Evolutionary conservation across 1,140 invertebrate genomes (phyloP).

Genomic region (Hylaeus volcanicus): DNA sequence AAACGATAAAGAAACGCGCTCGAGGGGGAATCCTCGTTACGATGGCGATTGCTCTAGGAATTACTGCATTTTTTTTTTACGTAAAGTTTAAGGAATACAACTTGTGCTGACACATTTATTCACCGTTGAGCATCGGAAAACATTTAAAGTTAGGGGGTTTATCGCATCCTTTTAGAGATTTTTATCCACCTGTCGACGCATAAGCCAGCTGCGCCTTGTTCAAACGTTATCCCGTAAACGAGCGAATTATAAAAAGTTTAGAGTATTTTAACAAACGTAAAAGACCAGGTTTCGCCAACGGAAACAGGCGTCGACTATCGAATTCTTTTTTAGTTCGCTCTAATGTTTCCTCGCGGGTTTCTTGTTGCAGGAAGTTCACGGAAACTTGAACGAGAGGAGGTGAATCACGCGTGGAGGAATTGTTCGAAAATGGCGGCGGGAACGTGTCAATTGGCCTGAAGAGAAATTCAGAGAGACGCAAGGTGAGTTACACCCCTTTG

Average conservation of each 20-base stretch:
- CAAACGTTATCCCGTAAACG: not conserved
- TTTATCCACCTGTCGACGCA: not conserved
- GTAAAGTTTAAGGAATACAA: no score
- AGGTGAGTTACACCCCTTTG: constrained; percentile 42
- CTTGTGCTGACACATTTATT: no score
- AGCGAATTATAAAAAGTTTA: not conserved
- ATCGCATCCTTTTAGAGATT: not conserved
- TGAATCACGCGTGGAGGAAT: constrained; percentile 41
- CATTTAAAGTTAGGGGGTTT: not conserved
- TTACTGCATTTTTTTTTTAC: no score
- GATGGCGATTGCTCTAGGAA: no score
- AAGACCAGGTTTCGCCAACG: no score
- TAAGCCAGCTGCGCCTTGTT: not conserved
- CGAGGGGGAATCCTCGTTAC: no score
- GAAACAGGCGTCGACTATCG: no score
- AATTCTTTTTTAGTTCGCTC: not conserved
- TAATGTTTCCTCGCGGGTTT: not conserved
- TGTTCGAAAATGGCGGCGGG: constrained; percentile 68
- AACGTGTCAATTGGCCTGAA: constrained; percentile 69
- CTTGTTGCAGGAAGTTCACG: constrained; percentile 22
- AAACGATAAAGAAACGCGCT: not conserved
- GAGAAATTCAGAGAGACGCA: constrained; percentile 38
- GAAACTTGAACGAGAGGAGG: no score
- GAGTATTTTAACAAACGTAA: not conserved
- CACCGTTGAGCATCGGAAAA: no score